Percentiles rank a stretch among this genome's conserved stretches.
Conservation (phyloP, 2,888 invertebrate genomes). For the Eulithis prunata region DNA sequence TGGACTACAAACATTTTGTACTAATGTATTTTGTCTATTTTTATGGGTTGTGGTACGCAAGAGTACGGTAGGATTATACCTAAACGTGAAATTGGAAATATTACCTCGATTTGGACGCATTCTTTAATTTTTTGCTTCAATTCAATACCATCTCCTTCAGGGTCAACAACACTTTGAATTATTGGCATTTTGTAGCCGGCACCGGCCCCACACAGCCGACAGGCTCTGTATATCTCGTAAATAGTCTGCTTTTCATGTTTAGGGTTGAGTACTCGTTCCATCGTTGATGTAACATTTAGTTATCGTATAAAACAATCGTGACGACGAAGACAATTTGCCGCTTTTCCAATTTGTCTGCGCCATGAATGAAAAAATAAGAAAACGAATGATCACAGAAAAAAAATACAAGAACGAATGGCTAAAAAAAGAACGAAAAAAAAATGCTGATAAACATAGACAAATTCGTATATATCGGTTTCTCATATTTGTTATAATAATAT, state of each 20-base stretch:
- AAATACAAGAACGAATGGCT: too few relatives aligned
- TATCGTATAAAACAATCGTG: slow-evolving; percentile 18
- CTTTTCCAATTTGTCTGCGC: too few relatives aligned
- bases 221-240: slow-evolving; percentile 76
- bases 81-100: not conserved
- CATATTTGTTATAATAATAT: too few relatives aligned
- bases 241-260: slow-evolving; percentile 67
- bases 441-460: too few relatives aligned
- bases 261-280: slow-evolving; percentile 55
- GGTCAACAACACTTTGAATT: slow-evolving; percentile 67
- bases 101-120: slow-evolving; percentile 78
- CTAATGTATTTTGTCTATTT: not conserved
- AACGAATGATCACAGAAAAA: too few relatives aligned
- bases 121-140: slow-evolving; percentile 74
- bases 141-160: slow-evolving; percentile 62
- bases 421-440: too few relatives aligned
- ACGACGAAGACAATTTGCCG: slow-evolving; percentile 24
- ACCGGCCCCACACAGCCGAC: slow-evolving; percentile 77
- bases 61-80: not conserved
- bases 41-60: not conserved
- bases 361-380: too few relatives aligned
- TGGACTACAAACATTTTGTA: slow-evolving; percentile 5
- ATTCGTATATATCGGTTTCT: too few relatives aligned
- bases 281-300: slow-evolving; percentile 46
- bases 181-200: slow-evolving; percentile 83